phyloP scores from a whole-genome alignment of 2,113 vertebrate genomes.

The Ceyx melanurus region DNA sequence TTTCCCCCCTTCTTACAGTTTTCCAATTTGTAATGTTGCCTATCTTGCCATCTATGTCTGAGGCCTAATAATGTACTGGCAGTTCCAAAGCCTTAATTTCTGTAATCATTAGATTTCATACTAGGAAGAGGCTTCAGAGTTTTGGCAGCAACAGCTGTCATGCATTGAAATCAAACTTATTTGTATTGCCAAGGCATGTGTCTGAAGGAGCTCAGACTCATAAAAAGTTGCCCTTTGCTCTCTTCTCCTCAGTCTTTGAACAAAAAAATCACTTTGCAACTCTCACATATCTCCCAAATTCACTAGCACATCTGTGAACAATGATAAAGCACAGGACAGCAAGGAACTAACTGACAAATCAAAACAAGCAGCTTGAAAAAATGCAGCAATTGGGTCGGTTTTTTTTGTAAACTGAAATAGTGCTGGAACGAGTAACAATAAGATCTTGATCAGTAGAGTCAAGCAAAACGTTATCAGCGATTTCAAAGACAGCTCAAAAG shows the following conservation, averaged over 20 bases:
- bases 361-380: background rate
- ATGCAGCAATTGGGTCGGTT: background rate
- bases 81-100: conserved; percentile 12
- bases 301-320: background rate
- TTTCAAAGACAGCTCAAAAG: background rate
- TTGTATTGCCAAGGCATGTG: background rate
- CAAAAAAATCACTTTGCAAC: background rate
- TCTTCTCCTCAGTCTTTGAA: background rate
- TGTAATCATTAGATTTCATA: conserved; percentile 34
- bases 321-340: background rate
- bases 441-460: background rate
- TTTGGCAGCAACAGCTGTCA: conserved; percentile 32
- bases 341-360: background rate
- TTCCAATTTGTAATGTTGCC: background rate
- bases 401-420: background rate
- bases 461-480: background rate
- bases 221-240: background rate
- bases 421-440: background rate
- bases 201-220: background rate
- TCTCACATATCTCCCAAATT: background rate
- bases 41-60: background rate
- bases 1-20: background rate
- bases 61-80: background rate
- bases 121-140: conserved; percentile 3
- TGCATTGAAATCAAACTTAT: conserved; percentile 19